Percentiles rank a stretch among this genome's conserved stretches.
phyloP scores from a whole-genome alignment of 2,888 invertebrate genomes.

The Cheilosia grossa region DNA sequence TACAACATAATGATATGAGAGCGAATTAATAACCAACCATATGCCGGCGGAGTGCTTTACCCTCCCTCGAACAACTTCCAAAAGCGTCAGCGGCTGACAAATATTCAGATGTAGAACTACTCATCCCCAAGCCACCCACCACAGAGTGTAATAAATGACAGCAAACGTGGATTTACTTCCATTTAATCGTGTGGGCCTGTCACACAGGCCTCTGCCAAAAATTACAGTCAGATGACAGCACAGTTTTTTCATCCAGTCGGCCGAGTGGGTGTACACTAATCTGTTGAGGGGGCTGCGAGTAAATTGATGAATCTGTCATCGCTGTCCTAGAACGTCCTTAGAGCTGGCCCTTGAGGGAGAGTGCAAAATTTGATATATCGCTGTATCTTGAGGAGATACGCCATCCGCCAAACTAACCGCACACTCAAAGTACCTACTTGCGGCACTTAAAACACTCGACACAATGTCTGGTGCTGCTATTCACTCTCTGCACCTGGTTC shows the following conservation, averaged over 20 bases:
- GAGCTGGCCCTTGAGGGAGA: slow-evolving; percentile 10
- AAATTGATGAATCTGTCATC: slow-evolving; percentile 66
- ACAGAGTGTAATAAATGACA: slow-evolving; percentile 63
- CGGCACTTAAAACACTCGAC: slow-evolving; percentile 25
- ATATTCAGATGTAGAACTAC: slow-evolving; percentile 37
- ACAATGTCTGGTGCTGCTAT: slow-evolving; percentile 7
- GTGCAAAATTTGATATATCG: not conserved
- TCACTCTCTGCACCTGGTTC: slow-evolving; percentile 64
- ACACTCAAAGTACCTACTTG: slow-evolving; percentile 26
- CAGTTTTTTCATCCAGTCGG: slow-evolving; percentile 25
- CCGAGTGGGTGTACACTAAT: slow-evolving; percentile 10
- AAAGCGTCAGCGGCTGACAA: slow-evolving; percentile 50
- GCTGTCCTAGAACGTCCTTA: slow-evolving; percentile 32
- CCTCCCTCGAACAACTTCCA: slow-evolving; percentile 6
- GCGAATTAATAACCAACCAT: slow-evolving; percentile 52
- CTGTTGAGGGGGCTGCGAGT: not conserved
- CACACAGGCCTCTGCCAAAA: slow-evolving; percentile 31
- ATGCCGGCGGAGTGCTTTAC: not conserved
- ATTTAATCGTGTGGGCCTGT: slow-evolving; percentile 60
- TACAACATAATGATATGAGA: slow-evolving; percentile 43
- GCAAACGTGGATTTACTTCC: slow-evolving; percentile 63
- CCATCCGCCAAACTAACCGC: not conserved
- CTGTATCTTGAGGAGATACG: not conserved
- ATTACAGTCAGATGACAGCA: slow-evolving; percentile 61
- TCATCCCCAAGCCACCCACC: not conserved